phyloP scores from a whole-genome alignment of 2,888 invertebrate species.

The Drosophila ezoana region DNA sequence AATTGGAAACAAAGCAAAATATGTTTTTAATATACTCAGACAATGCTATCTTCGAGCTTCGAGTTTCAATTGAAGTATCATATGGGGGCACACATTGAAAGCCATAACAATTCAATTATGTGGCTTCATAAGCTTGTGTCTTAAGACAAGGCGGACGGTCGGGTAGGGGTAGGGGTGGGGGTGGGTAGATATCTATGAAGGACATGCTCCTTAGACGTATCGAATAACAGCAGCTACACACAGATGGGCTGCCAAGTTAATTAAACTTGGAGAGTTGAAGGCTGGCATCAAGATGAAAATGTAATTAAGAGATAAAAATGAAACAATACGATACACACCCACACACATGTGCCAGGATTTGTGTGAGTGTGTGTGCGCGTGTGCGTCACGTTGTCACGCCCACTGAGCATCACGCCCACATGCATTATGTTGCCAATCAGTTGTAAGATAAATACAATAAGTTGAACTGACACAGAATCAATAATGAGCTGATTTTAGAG shows the following conservation, averaged over 20 bases:
- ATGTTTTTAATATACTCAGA: slow-evolving; percentile 1
- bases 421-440: slow-evolving; percentile 28
- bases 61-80: slow-evolving; percentile 13
- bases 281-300: slow-evolving; percentile 66
- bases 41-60: slow-evolving; percentile 12
- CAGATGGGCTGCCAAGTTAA: slow-evolving; percentile 62
- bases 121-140: slow-evolving; percentile 41
- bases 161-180: neutral
- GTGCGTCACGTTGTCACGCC: slow-evolving; percentile 20
- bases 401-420: slow-evolving; percentile 29
- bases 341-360: neutral
- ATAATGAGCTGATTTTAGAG: slow-evolving; percentile 38
- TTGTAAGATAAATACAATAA: slow-evolving; percentile 12
- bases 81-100: slow-evolving; percentile 25
- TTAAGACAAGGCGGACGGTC: neutral
- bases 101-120: slow-evolving; percentile 72
- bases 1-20: neutral
- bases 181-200: slow-evolving; percentile 19
- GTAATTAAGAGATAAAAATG: slow-evolving; percentile 74
- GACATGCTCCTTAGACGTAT: slow-evolving; percentile 26
- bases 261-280: slow-evolving; percentile 64
- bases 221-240: slow-evolving; percentile 18
- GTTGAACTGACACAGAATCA: slow-evolving; percentile 34
- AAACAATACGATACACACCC: slow-evolving; percentile 51
- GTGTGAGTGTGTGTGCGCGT: neutral